phyloP scores from a whole-genome alignment of 2,113 vertebrate species.

The Phylloscopus trochiloides region DNA sequence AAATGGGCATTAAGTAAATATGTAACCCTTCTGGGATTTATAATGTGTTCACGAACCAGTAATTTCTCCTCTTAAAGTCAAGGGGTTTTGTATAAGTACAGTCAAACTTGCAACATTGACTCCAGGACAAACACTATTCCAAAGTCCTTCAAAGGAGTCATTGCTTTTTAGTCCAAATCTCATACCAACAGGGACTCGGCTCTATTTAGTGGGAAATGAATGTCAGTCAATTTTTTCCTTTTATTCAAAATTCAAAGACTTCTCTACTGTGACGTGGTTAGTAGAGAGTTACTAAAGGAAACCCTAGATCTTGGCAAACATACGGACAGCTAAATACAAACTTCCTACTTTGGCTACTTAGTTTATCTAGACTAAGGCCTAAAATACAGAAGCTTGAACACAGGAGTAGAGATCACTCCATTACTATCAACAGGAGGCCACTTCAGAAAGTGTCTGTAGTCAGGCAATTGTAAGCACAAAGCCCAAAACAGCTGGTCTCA shows the following conservation, averaged over 20 bases:
- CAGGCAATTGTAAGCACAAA: neutral
- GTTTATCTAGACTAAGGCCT: neutral
- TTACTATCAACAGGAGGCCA: neutral
- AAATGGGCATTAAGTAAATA: neutral
- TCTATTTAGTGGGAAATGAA: neutral
- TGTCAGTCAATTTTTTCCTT: neutral
- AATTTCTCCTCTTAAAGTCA: conserved; percentile 3
- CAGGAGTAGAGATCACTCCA: neutral
- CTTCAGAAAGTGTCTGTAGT: neutral
- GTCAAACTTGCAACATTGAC: neutral
- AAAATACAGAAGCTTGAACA: neutral
- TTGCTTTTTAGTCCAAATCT: neutral
- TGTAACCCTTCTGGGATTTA: neutral
- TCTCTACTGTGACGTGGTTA: neutral
- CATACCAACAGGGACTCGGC: neutral
- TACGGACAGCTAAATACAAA: neutral
- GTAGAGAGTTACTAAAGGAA: neutral
- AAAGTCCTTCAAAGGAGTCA: neutral
- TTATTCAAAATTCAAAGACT: neutral
- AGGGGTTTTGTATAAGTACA: neutral
- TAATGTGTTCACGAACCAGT: neutral
- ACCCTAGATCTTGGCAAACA: neutral
- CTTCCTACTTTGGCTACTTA: neutral
- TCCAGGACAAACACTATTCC: neutral
- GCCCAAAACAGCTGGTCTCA: neutral